Conservation (phyloP, 1,140 invertebrate genomes). For the Drosophila ogumai region DNA sequence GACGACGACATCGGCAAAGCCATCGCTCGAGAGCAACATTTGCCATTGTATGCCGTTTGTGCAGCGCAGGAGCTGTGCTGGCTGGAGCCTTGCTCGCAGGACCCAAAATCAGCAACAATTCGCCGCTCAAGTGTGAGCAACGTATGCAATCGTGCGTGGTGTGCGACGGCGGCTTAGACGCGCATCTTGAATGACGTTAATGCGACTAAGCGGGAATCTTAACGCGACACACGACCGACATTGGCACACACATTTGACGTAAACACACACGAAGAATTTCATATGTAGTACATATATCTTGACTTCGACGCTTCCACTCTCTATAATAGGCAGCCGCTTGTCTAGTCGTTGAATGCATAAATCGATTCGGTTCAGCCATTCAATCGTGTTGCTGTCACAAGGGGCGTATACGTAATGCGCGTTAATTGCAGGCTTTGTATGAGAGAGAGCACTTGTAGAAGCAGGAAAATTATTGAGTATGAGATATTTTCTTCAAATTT, state of each 20-base stretch:
- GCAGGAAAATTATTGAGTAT: neutral
- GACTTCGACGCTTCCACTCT: slow-evolving; percentile 2
- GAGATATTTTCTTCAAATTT: neutral
- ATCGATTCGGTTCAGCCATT: slow-evolving; percentile 35
- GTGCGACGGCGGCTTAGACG: slow-evolving; percentile 55
- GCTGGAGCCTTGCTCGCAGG: neutral
- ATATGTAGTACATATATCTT: neutral
- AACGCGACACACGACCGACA: slow-evolving; percentile 34
- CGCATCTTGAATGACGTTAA: slow-evolving; percentile 76
- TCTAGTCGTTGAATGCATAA: slow-evolving; percentile 17
- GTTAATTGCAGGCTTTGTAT: slow-evolving; percentile 54
- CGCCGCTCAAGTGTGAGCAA: slow-evolving; percentile 52
- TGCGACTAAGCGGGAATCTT: slow-evolving; percentile 73
- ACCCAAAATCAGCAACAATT: slow-evolving; percentile 62
- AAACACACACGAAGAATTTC: neutral
- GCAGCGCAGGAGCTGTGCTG: slow-evolving; percentile 30
- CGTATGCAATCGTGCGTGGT: slow-evolving; percentile 57
- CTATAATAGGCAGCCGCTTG: slow-evolving; percentile 38
- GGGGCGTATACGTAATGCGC: slow-evolving; percentile 60
- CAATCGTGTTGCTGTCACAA: slow-evolving; percentile 10
- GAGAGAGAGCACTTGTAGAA: neutral
- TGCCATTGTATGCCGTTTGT: slow-evolving; percentile 68
- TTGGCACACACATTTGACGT: slow-evolving; percentile 2
- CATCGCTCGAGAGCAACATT: slow-evolving; percentile 21
- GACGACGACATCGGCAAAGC: slow-evolving; percentile 49